Conservation (phyloP, 2,797 vertebrate genomes). For the Sebastes miniatus region DNA sequence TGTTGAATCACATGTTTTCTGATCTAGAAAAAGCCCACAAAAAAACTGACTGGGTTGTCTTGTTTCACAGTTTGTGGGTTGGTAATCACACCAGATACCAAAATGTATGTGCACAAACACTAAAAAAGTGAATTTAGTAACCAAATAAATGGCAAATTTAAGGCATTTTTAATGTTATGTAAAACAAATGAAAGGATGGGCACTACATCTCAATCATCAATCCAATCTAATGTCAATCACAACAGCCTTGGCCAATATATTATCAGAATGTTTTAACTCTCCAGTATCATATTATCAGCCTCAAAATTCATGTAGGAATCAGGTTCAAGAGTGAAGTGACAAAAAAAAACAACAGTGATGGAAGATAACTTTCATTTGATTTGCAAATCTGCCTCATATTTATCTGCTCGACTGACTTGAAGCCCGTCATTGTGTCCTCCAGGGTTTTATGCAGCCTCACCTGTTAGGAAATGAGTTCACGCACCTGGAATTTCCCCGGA, state of each 20-base stretch:
- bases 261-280: background rate
- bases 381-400: conserved; percentile 5
- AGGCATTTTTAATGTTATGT: background rate
- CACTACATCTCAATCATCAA: background rate
- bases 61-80: too few relatives aligned
- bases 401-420: conserved; percentile 7
- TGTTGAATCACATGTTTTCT: too few relatives aligned
- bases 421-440: conserved; percentile 16
- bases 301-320: background rate
- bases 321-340: background rate
- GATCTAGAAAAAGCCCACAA: too few relatives aligned
- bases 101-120: too few relatives aligned
- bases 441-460: conserved; percentile 97
- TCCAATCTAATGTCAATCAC: background rate
- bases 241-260: background rate
- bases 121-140: background rate
- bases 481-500: conserved; percentile 96
- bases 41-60: too few relatives aligned
- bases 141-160: background rate
- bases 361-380: background rate
- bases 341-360: background rate
- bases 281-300: background rate
- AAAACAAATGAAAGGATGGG: background rate
- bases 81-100: too few relatives aligned
- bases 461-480: conserved; percentile 97